A percentile compares a stretch with the other conserved stretches of the same genome.
These are phyloP conservation scores for Ploceus nigricollis DNA, from an alignment of 2,113 vertebrate species.

Conservation along the genomic window DNA sequence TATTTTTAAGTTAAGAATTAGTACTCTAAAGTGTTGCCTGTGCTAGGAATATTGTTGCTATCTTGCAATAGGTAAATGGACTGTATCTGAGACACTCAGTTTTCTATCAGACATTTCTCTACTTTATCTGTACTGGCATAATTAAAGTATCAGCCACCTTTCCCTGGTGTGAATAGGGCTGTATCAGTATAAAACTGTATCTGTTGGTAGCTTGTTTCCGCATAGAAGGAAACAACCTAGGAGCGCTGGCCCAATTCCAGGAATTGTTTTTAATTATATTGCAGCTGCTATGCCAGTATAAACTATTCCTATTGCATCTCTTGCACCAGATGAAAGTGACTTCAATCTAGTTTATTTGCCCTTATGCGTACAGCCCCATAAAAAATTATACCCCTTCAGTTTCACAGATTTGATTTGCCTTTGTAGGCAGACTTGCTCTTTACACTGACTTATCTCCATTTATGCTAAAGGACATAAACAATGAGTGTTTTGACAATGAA, in stretches of 20 bases:
- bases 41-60: not conserved
- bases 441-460: not conserved
- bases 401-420: not conserved
- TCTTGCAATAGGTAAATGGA: not conserved
- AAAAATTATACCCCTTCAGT: not conserved
- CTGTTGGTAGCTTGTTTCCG: not conserved
- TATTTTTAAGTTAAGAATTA: constrained; percentile 38
- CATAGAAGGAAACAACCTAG: not conserved
- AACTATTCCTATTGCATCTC: not conserved
- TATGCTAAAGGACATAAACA: not conserved
- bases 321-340: not conserved
- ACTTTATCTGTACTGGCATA: not conserved
- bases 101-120: not conserved
- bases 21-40: not conserved
- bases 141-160: not conserved
- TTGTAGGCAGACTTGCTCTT: not conserved
- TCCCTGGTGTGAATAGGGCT: not conserved
- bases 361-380: not conserved
- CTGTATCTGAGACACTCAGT: not conserved
- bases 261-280: not conserved
- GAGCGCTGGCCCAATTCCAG: not conserved
- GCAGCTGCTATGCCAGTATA: not conserved
- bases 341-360: not conserved
- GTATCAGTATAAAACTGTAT: not conserved
- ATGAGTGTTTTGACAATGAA: not conserved